A percentile compares a stretch with the other conserved stretches of the same genome.
Evolutionary conservation across 2,888 invertebrate genomes (phyloP).

Genomic region (Heliconius aoede): DNA sequence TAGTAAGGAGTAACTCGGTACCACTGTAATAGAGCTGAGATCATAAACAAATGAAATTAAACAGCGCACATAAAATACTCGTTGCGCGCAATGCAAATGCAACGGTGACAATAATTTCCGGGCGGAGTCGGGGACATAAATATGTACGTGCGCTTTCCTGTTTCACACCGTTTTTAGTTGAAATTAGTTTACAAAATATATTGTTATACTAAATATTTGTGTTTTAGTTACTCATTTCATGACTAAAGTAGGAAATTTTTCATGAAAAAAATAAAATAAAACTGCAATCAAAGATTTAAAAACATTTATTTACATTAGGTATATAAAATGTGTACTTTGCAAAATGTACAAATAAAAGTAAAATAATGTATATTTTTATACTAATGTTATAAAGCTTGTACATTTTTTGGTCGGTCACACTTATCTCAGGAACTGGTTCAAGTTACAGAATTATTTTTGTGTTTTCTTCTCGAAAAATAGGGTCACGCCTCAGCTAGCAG

Average conservation of each 20-base stretch:
- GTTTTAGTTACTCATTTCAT: not conserved
- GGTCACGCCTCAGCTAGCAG: too few relatives aligned
- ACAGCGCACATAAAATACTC: constrained; percentile 53
- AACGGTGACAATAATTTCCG: constrained; percentile 57
- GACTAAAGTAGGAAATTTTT: not conserved
- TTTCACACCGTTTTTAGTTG: constrained; percentile 35
- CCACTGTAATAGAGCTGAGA: constrained; percentile 20
- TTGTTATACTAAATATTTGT: not conserved
- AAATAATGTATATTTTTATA: too few relatives aligned
- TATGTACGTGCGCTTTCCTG: constrained; percentile 48
- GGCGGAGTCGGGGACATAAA: constrained; percentile 48
- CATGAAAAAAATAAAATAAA: too few relatives aligned
- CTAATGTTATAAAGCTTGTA: too few relatives aligned
- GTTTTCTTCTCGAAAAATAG: too few relatives aligned
- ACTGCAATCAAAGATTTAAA: too few relatives aligned
- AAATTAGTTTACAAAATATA: constrained; percentile 5
- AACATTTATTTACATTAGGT: too few relatives aligned
- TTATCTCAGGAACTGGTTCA: too few relatives aligned
- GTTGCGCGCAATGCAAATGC: constrained; percentile 56
- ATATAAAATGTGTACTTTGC: too few relatives aligned
- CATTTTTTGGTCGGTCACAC: too few relatives aligned
- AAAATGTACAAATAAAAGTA: too few relatives aligned
- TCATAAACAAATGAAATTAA: constrained; percentile 53
- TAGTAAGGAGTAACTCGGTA: not conserved
- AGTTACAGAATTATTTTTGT: too few relatives aligned